These are phyloP conservation scores for Acheta domesticus DNA, from an alignment of 2,888 invertebrate genomes.

Conservation along the genomic window DNA sequence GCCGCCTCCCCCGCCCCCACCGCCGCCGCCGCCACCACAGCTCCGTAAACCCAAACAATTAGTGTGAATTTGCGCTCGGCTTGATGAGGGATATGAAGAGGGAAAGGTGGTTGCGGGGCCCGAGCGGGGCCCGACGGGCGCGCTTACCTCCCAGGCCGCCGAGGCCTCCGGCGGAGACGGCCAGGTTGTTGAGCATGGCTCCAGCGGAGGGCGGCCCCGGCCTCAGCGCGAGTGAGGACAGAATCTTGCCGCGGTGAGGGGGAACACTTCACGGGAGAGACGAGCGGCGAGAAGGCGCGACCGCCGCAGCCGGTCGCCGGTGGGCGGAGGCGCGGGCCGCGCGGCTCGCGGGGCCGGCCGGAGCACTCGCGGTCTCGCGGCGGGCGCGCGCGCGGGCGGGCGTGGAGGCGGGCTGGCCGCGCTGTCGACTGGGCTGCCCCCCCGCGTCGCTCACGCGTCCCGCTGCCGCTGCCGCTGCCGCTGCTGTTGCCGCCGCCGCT, in stretches of 20 bases:
- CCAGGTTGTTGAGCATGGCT: constrained; percentile 44
- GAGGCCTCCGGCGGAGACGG: constrained; percentile 42
- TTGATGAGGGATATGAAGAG: constrained; percentile 21
- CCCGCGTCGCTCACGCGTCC: too few relatives aligned
- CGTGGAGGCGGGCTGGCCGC: neutral
- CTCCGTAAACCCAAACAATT: constrained; percentile 35
- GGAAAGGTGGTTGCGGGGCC: constrained; percentile 19
- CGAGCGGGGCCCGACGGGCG: neutral
- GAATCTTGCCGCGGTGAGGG: constrained; percentile 38
- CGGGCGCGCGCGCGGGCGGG: constrained; percentile 11
- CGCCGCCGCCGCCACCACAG: neutral
- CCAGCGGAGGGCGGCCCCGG: constrained; percentile 35
- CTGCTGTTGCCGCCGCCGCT: too few relatives aligned
- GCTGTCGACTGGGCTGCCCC: too few relatives aligned
- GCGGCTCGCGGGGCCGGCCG: constrained; percentile 24
- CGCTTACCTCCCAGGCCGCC: constrained; percentile 41
- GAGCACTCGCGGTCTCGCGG: constrained; percentile 19
- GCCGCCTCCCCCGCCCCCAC: neutral
- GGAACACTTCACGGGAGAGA: neutral
- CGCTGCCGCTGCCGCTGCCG: too few relatives aligned
- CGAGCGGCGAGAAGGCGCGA: neutral
- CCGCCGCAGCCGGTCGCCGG: neutral
- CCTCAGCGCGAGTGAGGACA: constrained; percentile 39
- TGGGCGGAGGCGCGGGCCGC: constrained; percentile 21
- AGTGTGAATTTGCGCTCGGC: constrained; percentile 33